Evolutionary conservation across 2,113 vertebrate species (phyloP), one percentile per base, ranked within the genome.

Genomic region (Serilophus lunatus): DNA sequence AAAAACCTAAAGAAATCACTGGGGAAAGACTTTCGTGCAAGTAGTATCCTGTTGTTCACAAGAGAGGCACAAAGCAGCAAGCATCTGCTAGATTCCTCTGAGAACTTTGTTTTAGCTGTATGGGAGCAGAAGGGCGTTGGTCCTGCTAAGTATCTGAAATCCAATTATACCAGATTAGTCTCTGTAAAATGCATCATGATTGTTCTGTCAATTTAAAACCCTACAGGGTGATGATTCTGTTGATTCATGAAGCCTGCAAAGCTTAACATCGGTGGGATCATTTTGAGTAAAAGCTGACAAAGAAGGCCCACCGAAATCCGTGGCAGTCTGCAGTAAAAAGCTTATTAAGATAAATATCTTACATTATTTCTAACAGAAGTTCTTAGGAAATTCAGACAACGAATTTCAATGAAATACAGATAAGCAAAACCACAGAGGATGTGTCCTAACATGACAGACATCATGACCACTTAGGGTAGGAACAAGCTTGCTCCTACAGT

Each of bases 201-300:
- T 90, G 51, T 86, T 86, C 82, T 91, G 53, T 85, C 82, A 92
- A 91, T 95, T 96, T 81, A 93, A 94, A 96, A 92, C 80, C 88
- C 82, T 92, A 93, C 68, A 92, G 88, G 76, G 70, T 94, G 61
- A 92, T 91, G 60, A 78, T 93, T 96, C 82, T 90, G 40, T 83
- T 84, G 68, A 90, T 93, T 85, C 69, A 60, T 26, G 54, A 82
- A 93, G 57, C 69, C 64, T 90, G 61, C 59, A 79, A 92, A 86
- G 64, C 83, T 79, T 75, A 77, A 1, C 70, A 86, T 88, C 85
- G 63, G 54, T 57, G 45, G 71, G 68, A 94, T 79, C 51, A 7
- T 57, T 93, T 40, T 90, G 53, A 92, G 70, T 91, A 44, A 88
- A 49, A 79, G 70, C 45, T 69, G 80, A 74, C 63, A 87, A 63